Base-by-base conservation (phyloP, 2,797 vertebrate species). In the Enteromius paludinosus region DNA sequence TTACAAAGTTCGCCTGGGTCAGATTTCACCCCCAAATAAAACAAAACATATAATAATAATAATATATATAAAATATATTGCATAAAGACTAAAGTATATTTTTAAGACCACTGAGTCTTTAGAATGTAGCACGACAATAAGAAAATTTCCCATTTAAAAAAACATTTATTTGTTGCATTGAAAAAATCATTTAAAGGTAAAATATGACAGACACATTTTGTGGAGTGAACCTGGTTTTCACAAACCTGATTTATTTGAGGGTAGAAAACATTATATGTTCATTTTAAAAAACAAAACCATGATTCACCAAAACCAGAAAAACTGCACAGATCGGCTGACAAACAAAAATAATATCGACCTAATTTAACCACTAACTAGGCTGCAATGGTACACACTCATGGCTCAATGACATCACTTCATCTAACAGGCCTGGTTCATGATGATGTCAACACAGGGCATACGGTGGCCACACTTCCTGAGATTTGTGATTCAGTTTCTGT, bases 201-300 rank as follows among this genome's bases (percentile, higher is more conserved):
- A 62, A 15, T 62, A 62, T 28, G 25, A 62, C 0, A 20, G 25
- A 56, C 10, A 30, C 23, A 18, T 33, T 56, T 25, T 14, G 20
- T 30, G n/a, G 12, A 49, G 18, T 14, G 49, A 56, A 49, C 15
- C 43, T 73, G 43, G 1, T 18, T 70, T 70, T 33, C 30, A 7
- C 20, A 72, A 81, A 35, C 69, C 18, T 72, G 38, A 49, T 47
- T 71, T 28, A 61, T 59, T 61, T 28, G 14, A 75, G 6, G 35
- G 17, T 18, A 75, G 23, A 61, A 56, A 38, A 61, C 1, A 52
- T 20, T 5, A 52, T 11, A 47, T 28, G 5, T 30, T 28, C 28
- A 43, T 41, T 43, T 43, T 41, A 72, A 28, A 64, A 56, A 49
- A 35, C 5, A 47, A 47, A 80, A 61, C 20, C 17, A 11, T 20